Conservation (phyloP, 2,113 vertebrate genomes). For the Podarcis muralis region DNA sequence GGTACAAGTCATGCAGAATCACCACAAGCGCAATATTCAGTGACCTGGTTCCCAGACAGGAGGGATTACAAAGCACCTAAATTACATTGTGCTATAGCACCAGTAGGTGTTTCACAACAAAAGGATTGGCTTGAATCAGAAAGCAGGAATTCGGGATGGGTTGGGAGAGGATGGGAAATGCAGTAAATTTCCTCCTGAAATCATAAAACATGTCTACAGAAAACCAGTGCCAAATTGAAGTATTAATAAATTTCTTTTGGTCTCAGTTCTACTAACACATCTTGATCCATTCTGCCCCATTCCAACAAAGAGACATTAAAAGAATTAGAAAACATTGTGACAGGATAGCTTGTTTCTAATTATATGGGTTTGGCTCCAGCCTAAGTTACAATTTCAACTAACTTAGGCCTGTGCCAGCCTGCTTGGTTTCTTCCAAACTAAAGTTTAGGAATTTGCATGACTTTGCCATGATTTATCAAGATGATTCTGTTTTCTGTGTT, state of each 20-base stretch:
- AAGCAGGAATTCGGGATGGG: not conserved
- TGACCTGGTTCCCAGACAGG: constrained; percentile 19
- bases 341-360: not conserved
- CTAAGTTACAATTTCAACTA: not conserved
- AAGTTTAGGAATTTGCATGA: not conserved
- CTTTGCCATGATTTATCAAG: not conserved
- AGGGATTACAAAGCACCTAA: not conserved
- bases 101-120: not conserved
- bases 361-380: not conserved
- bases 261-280: not conserved
- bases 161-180: not conserved
- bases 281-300: not conserved
- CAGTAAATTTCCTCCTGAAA: not conserved
- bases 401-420: not conserved
- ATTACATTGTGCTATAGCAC: not conserved
- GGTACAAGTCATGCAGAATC: constrained; percentile 12
- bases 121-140: not conserved
- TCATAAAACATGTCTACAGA: not conserved
- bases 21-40: not conserved
- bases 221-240: not conserved
- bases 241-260: not conserved
- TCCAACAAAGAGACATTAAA: not conserved
- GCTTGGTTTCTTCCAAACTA: not conserved
- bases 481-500: not conserved
- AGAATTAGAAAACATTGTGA: not conserved